Conservation (phyloP, 2,113 vertebrate genomes). For the Oplegnathus fasciatus region DNA sequence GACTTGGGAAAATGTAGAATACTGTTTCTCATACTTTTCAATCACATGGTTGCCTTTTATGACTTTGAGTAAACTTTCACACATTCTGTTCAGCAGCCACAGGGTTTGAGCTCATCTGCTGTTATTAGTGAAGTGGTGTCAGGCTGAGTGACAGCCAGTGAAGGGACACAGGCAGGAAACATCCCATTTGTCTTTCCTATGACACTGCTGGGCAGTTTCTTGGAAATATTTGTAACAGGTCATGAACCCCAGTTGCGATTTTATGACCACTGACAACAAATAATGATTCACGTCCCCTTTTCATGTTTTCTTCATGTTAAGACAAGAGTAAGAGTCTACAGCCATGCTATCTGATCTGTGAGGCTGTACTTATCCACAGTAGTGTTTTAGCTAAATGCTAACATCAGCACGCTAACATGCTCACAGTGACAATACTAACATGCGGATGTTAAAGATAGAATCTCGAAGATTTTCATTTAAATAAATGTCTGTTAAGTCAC, state of each 20-base stretch:
- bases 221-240: conserved; percentile 14
- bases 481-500: too few relatives aligned
- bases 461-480: too few relatives aligned
- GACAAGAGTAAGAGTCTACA: background rate
- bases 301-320: background rate
- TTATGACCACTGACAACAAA: background rate
- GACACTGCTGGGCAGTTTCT: background rate
- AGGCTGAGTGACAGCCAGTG: conserved; percentile 11
- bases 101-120: background rate
- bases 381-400: background rate
- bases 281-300: background rate
- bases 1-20: background rate
- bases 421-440: background rate
- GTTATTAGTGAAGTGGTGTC: background rate
- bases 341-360: too few relatives aligned
- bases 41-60: background rate
- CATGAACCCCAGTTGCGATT: background rate
- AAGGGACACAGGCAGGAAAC: conserved; percentile 28
- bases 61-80: background rate
- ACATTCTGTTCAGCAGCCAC: background rate
- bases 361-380: too few relatives aligned
- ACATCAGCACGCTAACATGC: background rate
- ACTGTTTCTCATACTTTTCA: background rate
- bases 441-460: too few relatives aligned
- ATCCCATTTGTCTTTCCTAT: background rate